phyloP scores from a whole-genome alignment of 2,888 invertebrate species.

The Drosophila falleni region DNA sequence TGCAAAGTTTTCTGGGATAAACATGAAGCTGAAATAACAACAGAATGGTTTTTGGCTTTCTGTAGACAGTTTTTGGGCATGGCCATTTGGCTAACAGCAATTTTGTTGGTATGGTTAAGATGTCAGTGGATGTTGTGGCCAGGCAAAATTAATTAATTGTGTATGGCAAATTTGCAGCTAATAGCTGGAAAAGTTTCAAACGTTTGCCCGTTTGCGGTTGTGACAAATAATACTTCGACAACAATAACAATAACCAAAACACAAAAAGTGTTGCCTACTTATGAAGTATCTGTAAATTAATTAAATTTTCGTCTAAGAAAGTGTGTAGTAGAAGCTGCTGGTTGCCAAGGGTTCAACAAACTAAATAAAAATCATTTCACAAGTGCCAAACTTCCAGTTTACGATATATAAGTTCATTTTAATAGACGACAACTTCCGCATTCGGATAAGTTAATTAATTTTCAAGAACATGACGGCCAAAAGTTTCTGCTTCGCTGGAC shows the following conservation, averaged over 20 bases:
- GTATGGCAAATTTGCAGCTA: conserved; percentile 78
- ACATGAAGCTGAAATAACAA: conserved; percentile 42
- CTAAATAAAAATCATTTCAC: conserved; percentile 19
- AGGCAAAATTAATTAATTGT: conserved; percentile 76
- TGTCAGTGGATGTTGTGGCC: conserved; percentile 46
- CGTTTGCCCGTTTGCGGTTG: conserved; percentile 64
- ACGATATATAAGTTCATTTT: conserved; percentile 45
- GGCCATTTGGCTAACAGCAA: conserved; percentile 39
- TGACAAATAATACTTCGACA: conserved; percentile 47
- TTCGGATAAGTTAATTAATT: conserved; percentile 73
- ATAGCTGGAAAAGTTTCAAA: conserved; percentile 68
- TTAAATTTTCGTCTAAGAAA: conserved; percentile 58
- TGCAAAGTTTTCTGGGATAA: conserved; percentile 63
- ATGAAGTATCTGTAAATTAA: conserved; percentile 52
- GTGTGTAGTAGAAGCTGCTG: no score
- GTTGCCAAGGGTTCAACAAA: conserved; percentile 8
- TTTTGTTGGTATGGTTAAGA: conserved; percentile 51
- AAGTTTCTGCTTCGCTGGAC: conserved; percentile 56
- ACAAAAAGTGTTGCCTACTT: conserved; percentile 46
- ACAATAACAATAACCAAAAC: conserved; percentile 1
- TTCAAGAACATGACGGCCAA: conserved; percentile 51
- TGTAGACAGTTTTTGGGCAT: conserved; percentile 32
- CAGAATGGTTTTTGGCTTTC: conserved; percentile 43
- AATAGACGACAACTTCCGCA: conserved; percentile 66
- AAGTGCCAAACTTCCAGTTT: conserved; percentile 34